Percentiles rank a stretch among this genome's conserved stretches.
Evolutionary conservation across 1,140 invertebrate genomes (phyloP).

Genomic region (Drosophila parabipectinata): DNA sequence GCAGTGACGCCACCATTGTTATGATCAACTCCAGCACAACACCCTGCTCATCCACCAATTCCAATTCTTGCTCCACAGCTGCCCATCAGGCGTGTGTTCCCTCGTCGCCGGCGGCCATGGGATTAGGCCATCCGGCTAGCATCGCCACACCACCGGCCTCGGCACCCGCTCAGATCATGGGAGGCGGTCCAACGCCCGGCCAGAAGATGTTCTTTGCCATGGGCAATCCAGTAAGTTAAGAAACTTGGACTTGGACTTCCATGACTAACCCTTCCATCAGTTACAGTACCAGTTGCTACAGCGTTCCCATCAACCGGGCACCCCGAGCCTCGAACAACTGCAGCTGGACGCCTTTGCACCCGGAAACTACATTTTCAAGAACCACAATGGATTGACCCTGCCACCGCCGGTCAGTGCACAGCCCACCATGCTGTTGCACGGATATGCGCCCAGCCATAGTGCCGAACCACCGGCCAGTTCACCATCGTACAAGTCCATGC

Average conservation of each 20-base stretch:
- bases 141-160: slow-evolving; percentile 70
- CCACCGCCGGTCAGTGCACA: slow-evolving; percentile 59
- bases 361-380: slow-evolving; percentile 66
- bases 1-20: slow-evolving; percentile 58
- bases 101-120: slow-evolving; percentile 71
- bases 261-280: not conserved
- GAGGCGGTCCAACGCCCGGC: slow-evolving; percentile 35
- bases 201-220: slow-evolving; percentile 74
- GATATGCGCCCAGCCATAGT: slow-evolving; percentile 58
- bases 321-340: slow-evolving; percentile 57
- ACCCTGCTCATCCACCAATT: slow-evolving; percentile 52
- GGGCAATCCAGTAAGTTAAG: slow-evolving; percentile 67
- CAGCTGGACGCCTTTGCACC: slow-evolving; percentile 56
- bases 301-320: slow-evolving; percentile 54
- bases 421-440: slow-evolving; percentile 70
- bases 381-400: slow-evolving; percentile 63
- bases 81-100: slow-evolving; percentile 73
- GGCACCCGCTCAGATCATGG: slow-evolving; percentile 66
- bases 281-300: slow-evolving; percentile 64
- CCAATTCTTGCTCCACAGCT: slow-evolving; percentile 57
- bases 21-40: slow-evolving; percentile 63
- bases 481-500: slow-evolving; percentile 72
- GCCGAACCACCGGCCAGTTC: slow-evolving; percentile 63
- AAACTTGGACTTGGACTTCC: slow-evolving; percentile 9
- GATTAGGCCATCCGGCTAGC: slow-evolving; percentile 61